phyloP scores from a whole-genome alignment of 2,113 vertebrate genomes.

The Saccopteryx leptura region DNA sequence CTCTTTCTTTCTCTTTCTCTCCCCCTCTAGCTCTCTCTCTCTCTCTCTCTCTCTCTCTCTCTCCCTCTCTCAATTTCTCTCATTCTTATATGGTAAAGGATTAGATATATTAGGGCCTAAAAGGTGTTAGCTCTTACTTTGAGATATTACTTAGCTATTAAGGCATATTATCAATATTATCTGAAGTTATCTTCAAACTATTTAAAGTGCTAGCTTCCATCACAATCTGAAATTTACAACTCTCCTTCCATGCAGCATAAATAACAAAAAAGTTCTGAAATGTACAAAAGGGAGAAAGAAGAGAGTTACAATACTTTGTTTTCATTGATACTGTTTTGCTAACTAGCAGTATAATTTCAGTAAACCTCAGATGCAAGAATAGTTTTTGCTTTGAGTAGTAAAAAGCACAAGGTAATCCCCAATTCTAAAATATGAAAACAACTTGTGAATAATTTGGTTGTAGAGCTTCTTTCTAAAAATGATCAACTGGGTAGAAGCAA shows the following conservation, averaged over 20 bases:
- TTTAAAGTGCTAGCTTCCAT: slow-evolving; percentile 55
- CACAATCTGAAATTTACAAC: not conserved
- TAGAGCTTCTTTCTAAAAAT: slow-evolving; percentile 3
- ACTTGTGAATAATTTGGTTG: not conserved
- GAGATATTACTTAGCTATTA: slow-evolving; percentile 51
- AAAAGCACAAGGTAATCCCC: slow-evolving; percentile 54
- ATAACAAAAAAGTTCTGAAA: slow-evolving; percentile 34
- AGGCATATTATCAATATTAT: slow-evolving; percentile 64
- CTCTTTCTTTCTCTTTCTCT: not conserved
- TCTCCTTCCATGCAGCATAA: slow-evolving; percentile 24
- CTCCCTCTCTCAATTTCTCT: not conserved
- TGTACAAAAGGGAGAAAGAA: slow-evolving; percentile 14
- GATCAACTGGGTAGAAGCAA: not conserved
- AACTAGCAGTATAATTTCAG: slow-evolving; percentile 1
- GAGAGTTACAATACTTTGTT: slow-evolving; percentile 1
- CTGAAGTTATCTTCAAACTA: slow-evolving; percentile 43
- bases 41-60: not conserved
- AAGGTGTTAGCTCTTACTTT: slow-evolving; percentile 39
- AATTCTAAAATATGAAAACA: slow-evolving; percentile 24
- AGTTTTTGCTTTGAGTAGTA: slow-evolving; percentile 54
- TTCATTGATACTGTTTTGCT: not conserved
- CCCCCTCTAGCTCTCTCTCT: not conserved
- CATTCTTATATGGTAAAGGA: not conserved
- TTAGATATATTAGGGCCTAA: not conserved
- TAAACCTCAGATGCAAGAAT: not conserved